Evolutionary conservation across 2,888 invertebrate genomes (phyloP).

Genomic region (Ctena decussata): DNA sequence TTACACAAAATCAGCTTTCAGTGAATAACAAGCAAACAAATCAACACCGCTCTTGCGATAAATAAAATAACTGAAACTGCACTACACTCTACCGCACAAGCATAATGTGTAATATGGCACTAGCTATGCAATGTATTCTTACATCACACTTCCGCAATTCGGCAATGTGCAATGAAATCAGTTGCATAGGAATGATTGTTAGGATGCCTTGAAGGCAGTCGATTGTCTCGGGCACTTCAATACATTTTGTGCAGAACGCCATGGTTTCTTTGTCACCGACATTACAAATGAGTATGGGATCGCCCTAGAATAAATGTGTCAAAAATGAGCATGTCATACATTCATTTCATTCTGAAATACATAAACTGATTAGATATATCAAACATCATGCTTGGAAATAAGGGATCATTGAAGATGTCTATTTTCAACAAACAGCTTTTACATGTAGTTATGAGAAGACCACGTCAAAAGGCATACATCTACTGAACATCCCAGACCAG

Average conservation of each 20-base stretch:
- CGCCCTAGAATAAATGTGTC: conserved; percentile 90
- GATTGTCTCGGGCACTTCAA: conserved; percentile 98
- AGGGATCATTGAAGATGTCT: too few relatives aligned
- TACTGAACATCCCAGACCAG: too few relatives aligned
- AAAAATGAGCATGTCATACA: not conserved
- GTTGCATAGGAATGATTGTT: conserved; percentile 99
- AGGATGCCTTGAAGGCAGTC: conserved; percentile 98
- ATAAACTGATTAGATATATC: too few relatives aligned
- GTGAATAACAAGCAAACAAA: not conserved
- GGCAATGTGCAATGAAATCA: conserved; percentile 99
- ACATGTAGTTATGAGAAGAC: too few relatives aligned
- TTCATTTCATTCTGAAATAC: too few relatives aligned
- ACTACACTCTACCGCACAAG: conserved; percentile 8
- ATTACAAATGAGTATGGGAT: conserved; percentile 98
- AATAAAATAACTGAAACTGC: not conserved
- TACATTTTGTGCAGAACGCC: conserved; percentile 90
- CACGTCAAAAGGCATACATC: too few relatives aligned
- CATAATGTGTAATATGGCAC: conserved; percentile 2
- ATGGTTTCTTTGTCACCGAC: conserved; percentile 96
- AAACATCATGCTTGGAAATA: too few relatives aligned
- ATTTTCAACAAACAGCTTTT: too few relatives aligned
- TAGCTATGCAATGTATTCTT: conserved; percentile 70
- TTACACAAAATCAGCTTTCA: not conserved
- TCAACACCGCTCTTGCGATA: not conserved
- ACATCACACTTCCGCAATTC: conserved; percentile 97